These are phyloP conservation scores for Argentina silus DNA, from an alignment of 2,797 vertebrate genomes.

Conservation along the genomic window DNA sequence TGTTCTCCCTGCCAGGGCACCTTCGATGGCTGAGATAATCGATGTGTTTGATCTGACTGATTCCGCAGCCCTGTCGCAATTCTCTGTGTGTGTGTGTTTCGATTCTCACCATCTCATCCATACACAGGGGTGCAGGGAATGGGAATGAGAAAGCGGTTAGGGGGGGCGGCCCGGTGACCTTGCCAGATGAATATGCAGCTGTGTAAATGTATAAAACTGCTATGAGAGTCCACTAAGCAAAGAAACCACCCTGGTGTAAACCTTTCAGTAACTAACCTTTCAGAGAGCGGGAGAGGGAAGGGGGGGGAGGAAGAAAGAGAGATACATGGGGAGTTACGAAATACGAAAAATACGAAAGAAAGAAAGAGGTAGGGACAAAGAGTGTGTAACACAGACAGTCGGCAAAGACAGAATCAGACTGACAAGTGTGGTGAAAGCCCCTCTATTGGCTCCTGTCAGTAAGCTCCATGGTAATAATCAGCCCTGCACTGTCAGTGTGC, in stretches of 20 bases:
- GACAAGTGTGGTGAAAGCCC: no score
- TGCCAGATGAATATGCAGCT: no score
- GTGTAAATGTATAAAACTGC: no score
- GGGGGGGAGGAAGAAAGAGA: neutral
- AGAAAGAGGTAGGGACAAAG: neutral
- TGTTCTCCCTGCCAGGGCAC: no score
- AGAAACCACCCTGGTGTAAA: no score
- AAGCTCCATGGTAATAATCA: no score
- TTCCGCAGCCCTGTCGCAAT: neutral
- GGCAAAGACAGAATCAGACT: no score
- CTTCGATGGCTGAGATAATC: slow-evolving; percentile 53
- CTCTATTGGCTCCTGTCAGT: no score
- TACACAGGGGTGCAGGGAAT: neutral
- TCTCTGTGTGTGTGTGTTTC: neutral
- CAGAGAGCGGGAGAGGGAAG: neutral
- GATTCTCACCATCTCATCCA: neutral
- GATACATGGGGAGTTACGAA: neutral
- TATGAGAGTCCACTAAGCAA: no score
- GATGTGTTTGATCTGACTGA: slow-evolving; percentile 43
- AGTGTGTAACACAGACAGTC: neutral
- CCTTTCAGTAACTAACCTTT: no score
- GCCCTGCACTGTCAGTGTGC: no score
- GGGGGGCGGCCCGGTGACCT: no score
- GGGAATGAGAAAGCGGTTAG: neutral
- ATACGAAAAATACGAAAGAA: neutral